A percentile compares a stretch with the other conserved stretches of the same genome.
Evolutionary conservation across 2,888 invertebrate species (phyloP).

Genomic region (Sinotaia quadrata): DNA sequence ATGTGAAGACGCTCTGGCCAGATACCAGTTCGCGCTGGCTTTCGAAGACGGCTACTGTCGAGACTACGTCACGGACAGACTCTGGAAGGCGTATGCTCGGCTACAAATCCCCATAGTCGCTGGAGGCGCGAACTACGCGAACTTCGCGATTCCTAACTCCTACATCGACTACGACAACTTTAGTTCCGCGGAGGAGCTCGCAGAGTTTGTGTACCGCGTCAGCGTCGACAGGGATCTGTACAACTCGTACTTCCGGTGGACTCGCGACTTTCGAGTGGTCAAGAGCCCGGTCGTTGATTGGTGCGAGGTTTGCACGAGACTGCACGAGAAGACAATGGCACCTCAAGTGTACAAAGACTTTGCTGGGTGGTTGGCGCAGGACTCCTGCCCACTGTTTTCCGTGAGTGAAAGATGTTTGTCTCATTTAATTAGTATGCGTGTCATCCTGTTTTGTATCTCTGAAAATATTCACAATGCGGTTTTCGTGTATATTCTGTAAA

Average conservation of each 20-base stretch:
- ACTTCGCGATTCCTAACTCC: constrained; percentile 27
- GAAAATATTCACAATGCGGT: too few species aligned
- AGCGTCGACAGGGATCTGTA: constrained; percentile 20
- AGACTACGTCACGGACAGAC: constrained; percentile 43
- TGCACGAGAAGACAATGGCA: constrained; percentile 22
- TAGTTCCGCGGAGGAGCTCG: constrained; percentile 10
- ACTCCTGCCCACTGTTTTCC: constrained; percentile 25
- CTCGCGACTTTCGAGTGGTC: neutral
- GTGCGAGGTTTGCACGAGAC: constrained; percentile 23
- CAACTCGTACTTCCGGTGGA: constrained; percentile 32
- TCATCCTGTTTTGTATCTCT: too few species aligned
- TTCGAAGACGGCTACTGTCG: constrained; percentile 42
- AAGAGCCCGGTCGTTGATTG: constrained; percentile 19
- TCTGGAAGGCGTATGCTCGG: constrained; percentile 28
- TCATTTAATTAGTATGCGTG: too few species aligned
- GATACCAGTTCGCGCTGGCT: constrained; percentile 40
- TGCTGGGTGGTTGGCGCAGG: constrained; percentile 28
- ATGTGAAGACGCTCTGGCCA: constrained; percentile 13
- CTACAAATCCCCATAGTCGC: constrained; percentile 41
- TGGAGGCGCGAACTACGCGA: constrained; percentile 35
- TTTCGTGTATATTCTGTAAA: too few species aligned
- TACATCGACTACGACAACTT: constrained; percentile 31
- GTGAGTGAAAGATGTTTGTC: too few species aligned
- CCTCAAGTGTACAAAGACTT: constrained; percentile 30
- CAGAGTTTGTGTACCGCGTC: constrained; percentile 12